Evolutionary conservation across 2,888 invertebrate species (phyloP).

Genomic region (Agapostemon virescens): DNA sequence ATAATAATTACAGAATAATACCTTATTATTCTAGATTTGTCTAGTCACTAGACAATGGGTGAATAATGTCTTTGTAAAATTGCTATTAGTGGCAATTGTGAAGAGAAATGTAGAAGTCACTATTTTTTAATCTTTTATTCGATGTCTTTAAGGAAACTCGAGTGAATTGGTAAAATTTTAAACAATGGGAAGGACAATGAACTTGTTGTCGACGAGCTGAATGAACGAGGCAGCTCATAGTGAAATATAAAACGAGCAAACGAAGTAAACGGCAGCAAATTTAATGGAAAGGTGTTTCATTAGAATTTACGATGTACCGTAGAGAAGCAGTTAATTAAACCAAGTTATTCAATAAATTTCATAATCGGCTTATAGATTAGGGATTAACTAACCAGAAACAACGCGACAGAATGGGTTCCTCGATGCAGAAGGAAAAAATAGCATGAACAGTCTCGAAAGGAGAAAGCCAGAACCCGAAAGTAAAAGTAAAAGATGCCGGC

Average conservation of each 20-base stretch:
- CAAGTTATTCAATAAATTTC: constrained; percentile 19
- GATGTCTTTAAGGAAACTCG: too few relatives aligned
- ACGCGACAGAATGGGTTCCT: neutral
- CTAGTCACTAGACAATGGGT: too few relatives aligned
- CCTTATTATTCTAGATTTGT: too few relatives aligned
- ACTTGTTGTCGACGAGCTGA: neutral
- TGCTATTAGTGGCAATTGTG: too few relatives aligned
- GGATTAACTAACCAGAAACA: neutral
- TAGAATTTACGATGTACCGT: neutral
- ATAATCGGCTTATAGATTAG: constrained; percentile 4
- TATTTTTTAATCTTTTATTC: too few relatives aligned
- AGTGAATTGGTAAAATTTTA: too few relatives aligned
- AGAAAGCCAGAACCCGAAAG: constrained; percentile 33
- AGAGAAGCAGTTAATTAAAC: neutral
- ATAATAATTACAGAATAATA: too few relatives aligned
- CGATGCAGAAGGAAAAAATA: neutral
- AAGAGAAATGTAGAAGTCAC: too few relatives aligned
- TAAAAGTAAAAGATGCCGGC: constrained; percentile 40
- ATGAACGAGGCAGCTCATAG: neutral
- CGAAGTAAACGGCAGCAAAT: neutral
- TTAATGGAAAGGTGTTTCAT: neutral
- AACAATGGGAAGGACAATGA: neutral
- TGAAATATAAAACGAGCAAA: neutral
- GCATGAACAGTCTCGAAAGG: constrained; percentile 18
- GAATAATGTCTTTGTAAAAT: too few relatives aligned